A percentile compares a stretch with the other conserved stretches of the same genome.
These are phyloP conservation scores for Psittacula cyanocephala DNA, from an alignment of 2,113 vertebrate genomes.

Conservation along the genomic window DNA sequence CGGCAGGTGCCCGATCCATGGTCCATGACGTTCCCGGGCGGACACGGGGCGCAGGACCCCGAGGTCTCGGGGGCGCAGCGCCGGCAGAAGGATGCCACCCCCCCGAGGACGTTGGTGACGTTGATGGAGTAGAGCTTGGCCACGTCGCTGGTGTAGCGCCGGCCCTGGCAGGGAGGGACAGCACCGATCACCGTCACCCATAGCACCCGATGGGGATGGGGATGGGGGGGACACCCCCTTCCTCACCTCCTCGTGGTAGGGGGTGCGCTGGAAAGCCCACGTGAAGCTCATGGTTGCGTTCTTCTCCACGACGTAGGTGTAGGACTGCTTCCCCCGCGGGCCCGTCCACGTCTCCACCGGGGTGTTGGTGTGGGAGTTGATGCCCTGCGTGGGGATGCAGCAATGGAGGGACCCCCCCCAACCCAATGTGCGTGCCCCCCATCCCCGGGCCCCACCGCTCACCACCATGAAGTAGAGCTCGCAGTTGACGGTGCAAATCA, in stretches of 20 bases:
- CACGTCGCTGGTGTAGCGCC: slow-evolving; percentile 81
- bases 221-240: fast-evolving
- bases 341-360: slow-evolving; percentile 88
- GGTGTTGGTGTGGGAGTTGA: slow-evolving; percentile 79
- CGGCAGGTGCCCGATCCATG: slow-evolving; percentile 76
- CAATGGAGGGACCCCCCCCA: neutral
- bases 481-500: slow-evolving; percentile 83
- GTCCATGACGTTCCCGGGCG: slow-evolving; percentile 82
- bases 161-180: slow-evolving; percentile 73
- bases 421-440: neutral
- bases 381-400: slow-evolving; percentile 72
- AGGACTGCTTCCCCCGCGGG: slow-evolving; percentile 86
- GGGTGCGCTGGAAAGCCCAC: slow-evolving; percentile 90
- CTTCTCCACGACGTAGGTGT: slow-evolving; percentile 84
- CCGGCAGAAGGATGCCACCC: slow-evolving; percentile 89
- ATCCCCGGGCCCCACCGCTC: neutral
- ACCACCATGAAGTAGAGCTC: slow-evolving; percentile 89
- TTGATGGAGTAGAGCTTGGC: slow-evolving; percentile 93
- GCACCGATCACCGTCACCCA: neutral
- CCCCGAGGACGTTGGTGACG: slow-evolving; percentile 86
- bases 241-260: slow-evolving; percentile 73
- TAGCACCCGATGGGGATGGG: neutral
- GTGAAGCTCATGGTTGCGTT: slow-evolving; percentile 87
- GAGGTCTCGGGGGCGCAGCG: slow-evolving; percentile 78
- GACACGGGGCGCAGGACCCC: slow-evolving; percentile 84